These are phyloP conservation scores for Drosophila suboccidentalis DNA, from an alignment of 2,888 invertebrate species.

Conservation along the genomic window DNA sequence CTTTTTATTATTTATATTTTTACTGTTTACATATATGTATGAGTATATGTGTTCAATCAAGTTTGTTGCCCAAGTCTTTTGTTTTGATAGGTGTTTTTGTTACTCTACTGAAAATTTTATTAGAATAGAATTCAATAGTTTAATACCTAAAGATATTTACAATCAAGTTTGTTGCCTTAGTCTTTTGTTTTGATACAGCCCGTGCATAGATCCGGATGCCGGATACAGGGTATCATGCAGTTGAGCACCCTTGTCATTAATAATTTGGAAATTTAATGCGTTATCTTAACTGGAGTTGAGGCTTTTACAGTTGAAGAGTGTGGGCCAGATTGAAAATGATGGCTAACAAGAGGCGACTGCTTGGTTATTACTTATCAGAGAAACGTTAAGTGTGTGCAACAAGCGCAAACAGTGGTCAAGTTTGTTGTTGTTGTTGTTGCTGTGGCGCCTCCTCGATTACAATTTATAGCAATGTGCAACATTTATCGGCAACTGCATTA, in stretches of 20 bases:
- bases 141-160: background rate
- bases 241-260: slow-evolving; percentile 1
- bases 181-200: slow-evolving; percentile 27
- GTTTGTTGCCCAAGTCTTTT: no score
- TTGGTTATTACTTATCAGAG: background rate
- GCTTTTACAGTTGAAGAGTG: slow-evolving; percentile 1
- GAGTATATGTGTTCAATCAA: no score
- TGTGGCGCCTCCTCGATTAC: slow-evolving; percentile 45
- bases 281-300: slow-evolving; percentile 14
- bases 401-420: slow-evolving; percentile 26
- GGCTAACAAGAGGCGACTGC: slow-evolving; percentile 11
- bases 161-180: slow-evolving; percentile 48
- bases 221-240: slow-evolving; percentile 8
- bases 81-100: no score
- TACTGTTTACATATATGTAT: no score
- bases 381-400: slow-evolving; percentile 14
- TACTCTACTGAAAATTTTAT: background rate
- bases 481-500: slow-evolving; percentile 47
- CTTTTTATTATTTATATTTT: no score
- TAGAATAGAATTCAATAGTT: background rate
- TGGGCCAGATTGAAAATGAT: slow-evolving; percentile 8
- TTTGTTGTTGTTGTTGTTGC: background rate
- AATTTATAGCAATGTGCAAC: slow-evolving; percentile 45
- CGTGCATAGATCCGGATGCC: background rate
- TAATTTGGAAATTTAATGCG: slow-evolving; percentile 5